Evolutionary conservation across 1,140 invertebrate genomes (phyloP).

Genomic region (Plodia interpunctella): DNA sequence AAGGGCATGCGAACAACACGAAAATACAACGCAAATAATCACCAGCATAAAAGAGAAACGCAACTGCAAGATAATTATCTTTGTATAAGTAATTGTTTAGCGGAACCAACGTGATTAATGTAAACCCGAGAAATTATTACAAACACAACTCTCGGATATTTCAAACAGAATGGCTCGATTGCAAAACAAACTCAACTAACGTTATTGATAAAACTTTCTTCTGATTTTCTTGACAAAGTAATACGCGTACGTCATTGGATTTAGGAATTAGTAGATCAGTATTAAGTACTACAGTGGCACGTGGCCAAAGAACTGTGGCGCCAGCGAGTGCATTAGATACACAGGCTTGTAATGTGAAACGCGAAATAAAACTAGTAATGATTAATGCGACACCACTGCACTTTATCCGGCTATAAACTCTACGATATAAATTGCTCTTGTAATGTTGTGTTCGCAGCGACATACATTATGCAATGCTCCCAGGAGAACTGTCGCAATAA

Average conservation of each 20-base stretch:
- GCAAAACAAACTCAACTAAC: slow-evolving; percentile 22
- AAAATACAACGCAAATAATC: not conserved
- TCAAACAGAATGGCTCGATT: slow-evolving; percentile 28
- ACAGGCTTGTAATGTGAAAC: slow-evolving; percentile 45
- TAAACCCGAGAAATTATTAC: slow-evolving; percentile 29
- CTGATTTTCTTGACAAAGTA: slow-evolving; percentile 2
- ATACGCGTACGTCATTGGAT: slow-evolving; percentile 28
- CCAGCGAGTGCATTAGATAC: slow-evolving; percentile 49
- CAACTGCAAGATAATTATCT: slow-evolving; percentile 2
- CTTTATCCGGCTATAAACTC: slow-evolving; percentile 21
- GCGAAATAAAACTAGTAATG: slow-evolving; percentile 49
- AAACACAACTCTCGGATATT: slow-evolving; percentile 33
- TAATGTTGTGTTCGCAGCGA: not conserved
- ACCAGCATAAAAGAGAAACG: not conserved
- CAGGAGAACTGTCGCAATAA: slow-evolving; percentile 1
- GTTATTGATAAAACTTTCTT: not conserved
- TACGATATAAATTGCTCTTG: slow-evolving; percentile 11
- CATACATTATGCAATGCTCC: slow-evolving; percentile 2
- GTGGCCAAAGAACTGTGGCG: slow-evolving; percentile 54
- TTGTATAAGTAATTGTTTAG: slow-evolving; percentile 10
- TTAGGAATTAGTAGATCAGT: slow-evolving; percentile 37
- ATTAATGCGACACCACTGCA: slow-evolving; percentile 45
- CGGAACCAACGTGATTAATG: slow-evolving; percentile 4
- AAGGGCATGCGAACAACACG: not conserved
- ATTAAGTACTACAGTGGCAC: slow-evolving; percentile 49